Base-by-base conservation (phyloP, 2,113 vertebrate species). In the Pholis gunnellus region DNA sequence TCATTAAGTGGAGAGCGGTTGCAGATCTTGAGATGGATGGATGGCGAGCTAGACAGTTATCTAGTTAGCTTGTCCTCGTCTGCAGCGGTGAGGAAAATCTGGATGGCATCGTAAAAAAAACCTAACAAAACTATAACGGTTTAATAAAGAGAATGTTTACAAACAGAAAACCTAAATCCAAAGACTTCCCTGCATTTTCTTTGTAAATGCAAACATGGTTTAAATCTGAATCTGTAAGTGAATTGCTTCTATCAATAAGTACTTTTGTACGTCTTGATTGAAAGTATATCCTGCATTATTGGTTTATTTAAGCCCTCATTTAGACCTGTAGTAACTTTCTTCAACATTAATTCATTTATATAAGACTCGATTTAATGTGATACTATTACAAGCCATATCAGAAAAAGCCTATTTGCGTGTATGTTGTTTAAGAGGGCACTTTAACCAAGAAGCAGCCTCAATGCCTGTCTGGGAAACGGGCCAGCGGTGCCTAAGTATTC, bases 381-480 rank as follows among this genome's bases (percentile, higher is more conserved):
- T 74, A 29, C 18, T 10, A 38, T 48, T 50, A 50, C 38, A 72
- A 27, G 44, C 29, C 69, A 31, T 44, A 57, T 74, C 48, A 25
- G 31, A 34, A 42, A 48, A 63, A 72, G 5, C 22, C n/a, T 44
- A 70, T 68, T 50, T 67, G 17, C 40, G 40, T 8, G 3, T 25
- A 50, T 40, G 2, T 8, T 29, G 22, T 79, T 48, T 65, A 65
- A 66, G 61, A 15, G 20, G 38, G 6, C 48, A 65, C 54, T 73
- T 54, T 50, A 40, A 22, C 27, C 14, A n/a, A 71, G 31, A 40
- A 20, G 72, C 27, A 34, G 14, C 59, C 40, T 14, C 52, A 67
- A 72, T 85, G 65, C 72, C 71, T 20, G 9, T 72, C 75, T 61
- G 66, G 85, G 80, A 79, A 79, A 15, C 9, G 36, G 14, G 66